Evolutionary conservation across 2,113 vertebrate genomes (phyloP), one percentile per base, ranked within the genome.

Genomic region (Lepisosteus osseus): DNA sequence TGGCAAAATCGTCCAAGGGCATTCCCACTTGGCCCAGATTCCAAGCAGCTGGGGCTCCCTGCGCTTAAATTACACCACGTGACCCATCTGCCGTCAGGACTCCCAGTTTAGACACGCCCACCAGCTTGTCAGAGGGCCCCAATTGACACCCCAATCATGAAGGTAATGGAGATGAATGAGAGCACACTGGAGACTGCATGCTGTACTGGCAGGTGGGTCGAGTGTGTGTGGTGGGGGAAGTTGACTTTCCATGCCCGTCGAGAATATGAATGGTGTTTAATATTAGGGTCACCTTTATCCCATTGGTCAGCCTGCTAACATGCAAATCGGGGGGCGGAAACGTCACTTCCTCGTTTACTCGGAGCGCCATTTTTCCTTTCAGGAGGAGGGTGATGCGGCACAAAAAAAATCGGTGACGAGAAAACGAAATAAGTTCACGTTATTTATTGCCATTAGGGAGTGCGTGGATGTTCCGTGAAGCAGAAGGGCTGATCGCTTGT

Each of bases 291-390:
- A 47, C 62, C 55, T 56, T 71, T 71, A 59, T 11, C 72, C 69
- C 42, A 92, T 92, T 93, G 91, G 92, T 78, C 79, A 74, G 7
- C n/a, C 56, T 71, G 11, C 13, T 61, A 73, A 44, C 82, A 93
- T 93, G 89, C 85, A 92, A 93, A 92, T 92, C 47, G 87, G 70
- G 0, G 55, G 29, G 29, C 0, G 0, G 2, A 0, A 0, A 69
- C 90, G 91, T 92, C 92, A 93, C 75, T 92, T 93, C 91, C 90
- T 83, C 83, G 75, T 84, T 79, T 81, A 81, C 79, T 82, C 5
- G 88, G 75, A 88, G 88, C 92, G 92, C 92, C 91, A 93, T 93
- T 87, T 93, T 93, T 87, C 82, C 90, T 92, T 90, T 92, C 90
- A 90, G 86, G 86, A 45, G 8, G 47, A 71, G 67, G 87, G 70